phyloP scores from a whole-genome alignment of 2,888 invertebrate genomes.

The Torymus texanus region DNA sequence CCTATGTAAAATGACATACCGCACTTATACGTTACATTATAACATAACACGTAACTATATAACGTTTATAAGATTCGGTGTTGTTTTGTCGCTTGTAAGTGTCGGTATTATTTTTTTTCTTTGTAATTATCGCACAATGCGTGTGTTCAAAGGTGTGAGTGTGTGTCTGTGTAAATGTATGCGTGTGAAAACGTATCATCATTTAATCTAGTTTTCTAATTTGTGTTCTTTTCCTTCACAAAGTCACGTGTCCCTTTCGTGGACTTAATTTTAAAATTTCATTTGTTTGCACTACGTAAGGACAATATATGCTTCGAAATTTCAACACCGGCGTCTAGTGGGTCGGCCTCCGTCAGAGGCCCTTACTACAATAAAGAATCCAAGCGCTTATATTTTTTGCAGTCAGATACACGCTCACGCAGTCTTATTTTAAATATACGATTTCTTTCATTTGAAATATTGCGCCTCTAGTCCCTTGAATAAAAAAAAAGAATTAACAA shows the following conservation, averaged over 20 bases:
- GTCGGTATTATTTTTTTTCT: constrained; percentile 35
- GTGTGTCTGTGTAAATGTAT: constrained; percentile 1
- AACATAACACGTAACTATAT: constrained; percentile 60
- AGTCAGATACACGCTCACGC: constrained; percentile 47
- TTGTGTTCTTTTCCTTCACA: constrained; percentile 23
- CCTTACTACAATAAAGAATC: constrained; percentile 28
- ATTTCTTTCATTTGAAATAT: constrained; percentile 48
- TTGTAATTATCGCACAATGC: constrained; percentile 47
- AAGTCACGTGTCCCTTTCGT: not conserved
- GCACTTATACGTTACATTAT: constrained; percentile 56
- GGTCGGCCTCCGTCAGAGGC: not conserved
- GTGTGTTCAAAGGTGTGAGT: constrained; percentile 1
- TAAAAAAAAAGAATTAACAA: constrained; percentile 29
- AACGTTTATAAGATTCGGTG: constrained; percentile 58
- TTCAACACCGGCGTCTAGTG: constrained; percentile 26
- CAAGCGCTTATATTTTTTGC: constrained; percentile 42
- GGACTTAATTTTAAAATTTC: constrained; percentile 49
- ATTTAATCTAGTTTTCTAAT: constrained; percentile 41
- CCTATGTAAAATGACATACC: constrained; percentile 61
- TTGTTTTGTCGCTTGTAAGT: constrained; percentile 25
- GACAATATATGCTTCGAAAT: constrained; percentile 44
- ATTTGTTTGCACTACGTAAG: constrained; percentile 34
- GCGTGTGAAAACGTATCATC: constrained; percentile 15
- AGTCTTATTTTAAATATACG: constrained; percentile 53
- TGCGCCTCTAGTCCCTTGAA: constrained; percentile 47